These are phyloP conservation scores for Gallinago media DNA, from an alignment of 2,113 vertebrate species.

Conservation along the genomic window DNA sequence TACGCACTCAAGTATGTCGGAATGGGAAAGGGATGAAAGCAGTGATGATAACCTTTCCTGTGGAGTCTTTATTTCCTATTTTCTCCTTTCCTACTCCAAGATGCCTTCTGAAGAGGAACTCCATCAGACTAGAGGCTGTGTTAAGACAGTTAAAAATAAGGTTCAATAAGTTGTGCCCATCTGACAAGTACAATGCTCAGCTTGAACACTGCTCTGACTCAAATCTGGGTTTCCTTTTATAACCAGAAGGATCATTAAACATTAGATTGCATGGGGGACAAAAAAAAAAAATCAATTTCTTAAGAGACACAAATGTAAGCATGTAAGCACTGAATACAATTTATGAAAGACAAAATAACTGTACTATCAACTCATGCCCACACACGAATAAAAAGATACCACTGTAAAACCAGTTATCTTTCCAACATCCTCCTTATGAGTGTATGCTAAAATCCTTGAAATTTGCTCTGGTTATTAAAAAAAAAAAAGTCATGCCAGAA, in stretches of 20 bases:
- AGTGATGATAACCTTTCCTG: rapidly evolving
- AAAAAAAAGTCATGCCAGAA: neutral
- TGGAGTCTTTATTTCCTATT: neutral
- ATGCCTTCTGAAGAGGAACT: neutral
- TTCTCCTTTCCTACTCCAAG: neutral
- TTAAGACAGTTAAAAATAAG: neutral
- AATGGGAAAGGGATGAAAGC: neutral
- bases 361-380: neutral
- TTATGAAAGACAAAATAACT: neutral
- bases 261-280: neutral
- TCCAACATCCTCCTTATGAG: neutral
- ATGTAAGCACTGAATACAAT: neutral
- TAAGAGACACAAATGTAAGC: neutral
- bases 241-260: neutral
- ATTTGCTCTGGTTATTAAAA: neutral
- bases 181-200: rapidly evolving
- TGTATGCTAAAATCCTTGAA: neutral
- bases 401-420: neutral
- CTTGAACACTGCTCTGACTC: neutral
- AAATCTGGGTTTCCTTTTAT: neutral
- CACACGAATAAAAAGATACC: neutral
- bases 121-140: rapidly evolving
- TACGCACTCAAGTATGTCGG: rapidly evolving
- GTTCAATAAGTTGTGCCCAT: neutral
- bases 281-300: neutral